A percentile compares a stretch with the other conserved stretches of the same genome.
phyloP scores from a whole-genome alignment of 2,797 vertebrate genomes.

The Mus minutoides region DNA sequence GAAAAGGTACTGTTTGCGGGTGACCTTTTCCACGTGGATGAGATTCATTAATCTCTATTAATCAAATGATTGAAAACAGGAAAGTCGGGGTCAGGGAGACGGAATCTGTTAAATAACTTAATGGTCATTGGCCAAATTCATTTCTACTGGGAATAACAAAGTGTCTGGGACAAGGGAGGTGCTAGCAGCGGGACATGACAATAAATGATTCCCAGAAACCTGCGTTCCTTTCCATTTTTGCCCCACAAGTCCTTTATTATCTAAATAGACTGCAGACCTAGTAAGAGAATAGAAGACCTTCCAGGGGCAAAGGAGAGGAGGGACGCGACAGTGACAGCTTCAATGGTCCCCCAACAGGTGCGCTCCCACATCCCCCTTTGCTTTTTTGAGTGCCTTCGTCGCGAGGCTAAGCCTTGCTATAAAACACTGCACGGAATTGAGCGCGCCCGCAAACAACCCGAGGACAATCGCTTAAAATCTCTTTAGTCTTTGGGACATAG shows the following conservation, averaged over 20 bases:
- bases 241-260: conserved; percentile 72
- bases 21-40: background rate
- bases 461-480: conserved; percentile 31
- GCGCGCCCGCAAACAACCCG: background rate
- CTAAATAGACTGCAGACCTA: conserved; percentile 51
- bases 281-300: background rate
- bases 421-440: background rate
- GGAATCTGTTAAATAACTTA: background rate
- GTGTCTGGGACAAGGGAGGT: background rate
- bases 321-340: background rate
- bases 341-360: background rate
- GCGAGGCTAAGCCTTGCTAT: background rate
- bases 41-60: background rate
- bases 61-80: conserved; percentile 39
- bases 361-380: background rate
- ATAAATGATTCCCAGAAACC: conserved; percentile 52
- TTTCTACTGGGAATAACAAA: background rate
- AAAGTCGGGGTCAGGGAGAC: background rate
- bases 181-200: background rate
- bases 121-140: background rate
- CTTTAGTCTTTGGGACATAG: background rate
- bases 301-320: background rate
- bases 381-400: background rate
- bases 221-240: background rate
- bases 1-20: background rate